Evolutionary conservation across 2,113 vertebrate genomes (phyloP).

Genomic region (Larimichthys crocea): DNA sequence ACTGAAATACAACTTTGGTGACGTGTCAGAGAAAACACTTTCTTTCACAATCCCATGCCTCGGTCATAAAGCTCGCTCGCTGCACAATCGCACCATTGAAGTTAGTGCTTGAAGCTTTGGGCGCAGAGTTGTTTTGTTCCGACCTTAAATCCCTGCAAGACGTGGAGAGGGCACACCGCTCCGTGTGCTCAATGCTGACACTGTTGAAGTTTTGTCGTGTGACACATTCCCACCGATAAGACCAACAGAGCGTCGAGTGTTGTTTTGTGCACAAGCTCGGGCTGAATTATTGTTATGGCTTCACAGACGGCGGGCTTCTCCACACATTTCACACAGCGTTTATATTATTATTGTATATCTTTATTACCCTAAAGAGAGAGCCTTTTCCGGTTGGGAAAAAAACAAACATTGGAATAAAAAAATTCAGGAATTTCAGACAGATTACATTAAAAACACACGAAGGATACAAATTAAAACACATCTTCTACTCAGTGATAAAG

Average conservation of each 20-base stretch:
- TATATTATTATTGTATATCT: neutral
- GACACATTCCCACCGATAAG: constrained; percentile 50
- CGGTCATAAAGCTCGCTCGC: constrained; percentile 16
- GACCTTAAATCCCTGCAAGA: constrained; percentile 43
- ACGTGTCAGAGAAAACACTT: constrained; percentile 57
- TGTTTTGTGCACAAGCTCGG: neutral
- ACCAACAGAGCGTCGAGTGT: constrained; percentile 47
- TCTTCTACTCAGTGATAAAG: neutral
- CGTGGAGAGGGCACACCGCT: neutral
- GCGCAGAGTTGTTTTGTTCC: constrained; percentile 35
- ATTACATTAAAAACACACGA: constrained; percentile 35
- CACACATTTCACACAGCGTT: constrained; percentile 1
- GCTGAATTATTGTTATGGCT: constrained; percentile 32
- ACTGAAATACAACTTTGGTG: constrained; percentile 60
- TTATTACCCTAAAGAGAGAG: neutral
- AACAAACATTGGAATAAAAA: constrained; percentile 2
- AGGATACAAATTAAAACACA: constrained; percentile 1
- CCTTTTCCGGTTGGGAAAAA: constrained; percentile 25
- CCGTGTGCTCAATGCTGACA: constrained; percentile 37
- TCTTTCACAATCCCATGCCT: constrained; percentile 32
- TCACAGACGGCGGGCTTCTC: neutral
- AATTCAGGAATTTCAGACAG: neutral
- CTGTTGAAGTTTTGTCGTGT: constrained; percentile 32
- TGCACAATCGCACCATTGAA: constrained; percentile 44
- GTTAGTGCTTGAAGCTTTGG: constrained; percentile 1